A percentile compares a stretch with the other conserved stretches of the same genome.
These are phyloP conservation scores for Pyrocephalus nanus DNA, from an alignment of 2,797 vertebrate species.

Conservation along the genomic window DNA sequence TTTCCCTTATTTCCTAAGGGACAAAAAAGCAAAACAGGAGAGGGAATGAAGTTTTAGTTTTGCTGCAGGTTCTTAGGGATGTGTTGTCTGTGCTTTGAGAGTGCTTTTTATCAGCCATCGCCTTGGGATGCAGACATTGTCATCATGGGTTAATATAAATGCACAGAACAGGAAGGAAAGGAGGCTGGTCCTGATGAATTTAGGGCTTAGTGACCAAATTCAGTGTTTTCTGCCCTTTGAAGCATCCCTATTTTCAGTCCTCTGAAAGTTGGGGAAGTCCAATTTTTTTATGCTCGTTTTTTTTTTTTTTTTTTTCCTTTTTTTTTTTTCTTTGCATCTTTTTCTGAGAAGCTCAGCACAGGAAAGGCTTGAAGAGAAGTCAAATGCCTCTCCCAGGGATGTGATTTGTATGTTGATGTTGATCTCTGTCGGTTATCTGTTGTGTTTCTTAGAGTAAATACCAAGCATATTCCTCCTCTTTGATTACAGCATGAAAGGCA, in stretches of 20 bases:
- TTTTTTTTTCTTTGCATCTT: neutral
- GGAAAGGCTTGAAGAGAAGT: neutral
- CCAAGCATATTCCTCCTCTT: neutral
- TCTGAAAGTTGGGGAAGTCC: neutral
- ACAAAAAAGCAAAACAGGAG: neutral
- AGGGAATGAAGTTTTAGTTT: neutral
- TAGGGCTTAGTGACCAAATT: neutral
- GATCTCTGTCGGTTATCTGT: neutral
- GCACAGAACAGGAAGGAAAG: neutral
- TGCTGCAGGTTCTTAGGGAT: neutral
- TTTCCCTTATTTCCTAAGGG: neutral
- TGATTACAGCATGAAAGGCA: neutral
- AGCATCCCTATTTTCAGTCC: neutral
- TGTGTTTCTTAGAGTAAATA: neutral
- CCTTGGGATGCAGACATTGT: neutral
- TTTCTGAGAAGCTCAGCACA: neutral
- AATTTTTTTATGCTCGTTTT: neutral
- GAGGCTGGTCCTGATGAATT: neutral
- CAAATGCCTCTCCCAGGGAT: neutral
- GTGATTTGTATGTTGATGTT: neutral
- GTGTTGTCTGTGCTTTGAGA: neutral
- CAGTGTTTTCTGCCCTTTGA: neutral
- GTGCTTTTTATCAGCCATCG: neutral
- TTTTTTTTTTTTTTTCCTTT: neutral
- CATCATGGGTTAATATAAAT: neutral